phyloP scores from a whole-genome alignment of 2,113 vertebrate genomes.

The Numenius arquata region DNA sequence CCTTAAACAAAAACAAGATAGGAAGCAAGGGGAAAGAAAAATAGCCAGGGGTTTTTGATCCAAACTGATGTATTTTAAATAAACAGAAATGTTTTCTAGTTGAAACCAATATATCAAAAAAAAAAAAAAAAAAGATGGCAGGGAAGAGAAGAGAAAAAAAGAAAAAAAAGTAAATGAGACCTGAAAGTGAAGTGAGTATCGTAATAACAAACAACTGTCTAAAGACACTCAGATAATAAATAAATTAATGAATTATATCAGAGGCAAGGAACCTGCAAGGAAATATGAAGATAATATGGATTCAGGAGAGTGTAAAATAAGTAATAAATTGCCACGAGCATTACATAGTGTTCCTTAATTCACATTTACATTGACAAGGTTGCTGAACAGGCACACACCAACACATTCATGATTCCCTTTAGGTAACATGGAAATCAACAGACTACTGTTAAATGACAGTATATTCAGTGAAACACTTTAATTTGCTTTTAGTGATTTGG shows the following conservation, averaged over 20 bases:
- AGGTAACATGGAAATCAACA: not conserved
- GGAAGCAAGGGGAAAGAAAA: not conserved
- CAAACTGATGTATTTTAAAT: not conserved
- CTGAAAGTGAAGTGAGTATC: not conserved
- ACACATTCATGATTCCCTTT: not conserved
- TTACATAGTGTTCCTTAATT: not conserved
- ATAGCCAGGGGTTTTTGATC: not conserved
- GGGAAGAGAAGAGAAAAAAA: rapidly evolving
- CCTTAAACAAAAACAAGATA: not conserved
- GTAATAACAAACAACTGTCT: not conserved
- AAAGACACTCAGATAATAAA: not conserved
- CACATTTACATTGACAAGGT: not conserved
- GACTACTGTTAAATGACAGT: not conserved
- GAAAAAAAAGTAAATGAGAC: not conserved
- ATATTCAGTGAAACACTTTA: not conserved
- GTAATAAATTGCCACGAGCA: not conserved
- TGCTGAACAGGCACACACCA: not conserved
- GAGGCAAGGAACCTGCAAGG: not conserved
- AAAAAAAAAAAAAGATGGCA: not conserved
- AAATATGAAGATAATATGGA: not conserved
- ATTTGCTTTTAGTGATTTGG: not conserved
- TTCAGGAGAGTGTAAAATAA: not conserved
- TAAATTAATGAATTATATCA: not conserved
- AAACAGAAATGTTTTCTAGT: not conserved
- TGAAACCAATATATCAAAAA: not conserved